phyloP scores from a whole-genome alignment of 2,113 vertebrate species.

The Miniopterus natalensis region DNA sequence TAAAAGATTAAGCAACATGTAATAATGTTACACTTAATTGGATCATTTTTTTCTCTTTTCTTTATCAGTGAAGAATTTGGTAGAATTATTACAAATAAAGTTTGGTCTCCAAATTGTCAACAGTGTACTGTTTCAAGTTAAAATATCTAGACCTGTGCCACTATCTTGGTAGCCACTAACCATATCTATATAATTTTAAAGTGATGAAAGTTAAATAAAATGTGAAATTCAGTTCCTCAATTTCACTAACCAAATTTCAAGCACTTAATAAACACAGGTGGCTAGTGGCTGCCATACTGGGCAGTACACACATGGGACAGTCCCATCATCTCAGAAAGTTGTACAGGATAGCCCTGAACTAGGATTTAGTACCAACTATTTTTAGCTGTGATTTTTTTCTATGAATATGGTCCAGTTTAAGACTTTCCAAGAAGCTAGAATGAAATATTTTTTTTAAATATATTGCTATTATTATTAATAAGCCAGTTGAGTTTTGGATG shows the following conservation, averaged over 20 bases:
- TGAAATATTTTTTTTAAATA: not conserved
- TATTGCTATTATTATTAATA: slow-evolving; percentile 6
- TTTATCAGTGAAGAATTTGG: not conserved
- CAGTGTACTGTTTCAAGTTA: not conserved
- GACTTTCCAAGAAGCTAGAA: not conserved
- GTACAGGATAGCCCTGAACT: not conserved
- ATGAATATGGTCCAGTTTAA: not conserved
- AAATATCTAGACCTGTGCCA: not conserved
- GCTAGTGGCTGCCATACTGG: not conserved
- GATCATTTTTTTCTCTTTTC: slow-evolving; percentile 2
- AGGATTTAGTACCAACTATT: not conserved
- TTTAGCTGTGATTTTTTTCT: slow-evolving; percentile 1
- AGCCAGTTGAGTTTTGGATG: not conserved
- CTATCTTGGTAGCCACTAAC: not conserved
- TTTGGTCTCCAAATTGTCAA: not conserved
- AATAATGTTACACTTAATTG: slow-evolving; percentile 35
- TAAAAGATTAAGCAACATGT: slow-evolving; percentile 1
- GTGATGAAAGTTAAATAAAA: slow-evolving; percentile 10
- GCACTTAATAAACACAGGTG: not conserved
- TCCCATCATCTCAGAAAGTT: not conserved
- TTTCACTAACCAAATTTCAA: not conserved
- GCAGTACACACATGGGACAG: not conserved
- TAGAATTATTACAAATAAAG: not conserved
- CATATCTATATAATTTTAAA: slow-evolving; percentile 30
- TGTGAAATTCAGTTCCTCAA: not conserved